Base-by-base conservation (phyloP, 2,888 invertebrate genomes). In the Lasius platythorax region DNA sequence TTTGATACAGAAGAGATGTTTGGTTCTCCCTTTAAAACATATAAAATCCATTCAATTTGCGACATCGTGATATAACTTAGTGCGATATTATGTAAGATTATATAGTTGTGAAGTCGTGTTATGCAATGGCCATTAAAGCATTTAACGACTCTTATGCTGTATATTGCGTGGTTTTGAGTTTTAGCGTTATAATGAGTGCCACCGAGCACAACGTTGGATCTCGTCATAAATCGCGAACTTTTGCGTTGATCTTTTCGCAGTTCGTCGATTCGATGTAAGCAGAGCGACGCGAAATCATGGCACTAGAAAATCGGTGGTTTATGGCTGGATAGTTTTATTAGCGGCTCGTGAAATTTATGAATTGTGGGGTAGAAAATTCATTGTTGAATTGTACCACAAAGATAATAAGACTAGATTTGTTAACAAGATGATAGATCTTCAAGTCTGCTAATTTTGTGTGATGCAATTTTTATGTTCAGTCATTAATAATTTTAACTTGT, bases 121-220 rank as follows among this genome's bases (percentile, higher is more conserved):
- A 74, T 86, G 86, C 73, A 90, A 90, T 82, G 67, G 67, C 68
- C 53, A 89, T 90, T 90, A 88, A 88, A 82, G 84, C 84, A 73
- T 84, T 87, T 88, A 90, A 90, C 84, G 79, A 84, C 72, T 86
- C 63, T 87, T 85, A 86, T 73, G 73, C 82, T 67, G 85, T 64
- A 78, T 81, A 86, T 88, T 86, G 74, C 82, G 67, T 53, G 78
- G 82, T 87, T 89, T 89, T 89, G 40, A 76, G 70, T 79, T 85
- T 82, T 64, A 84, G 68, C 63, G n/a, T 73, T 70, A 82, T 82
- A 82, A 83, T 73, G 53, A 43, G 72, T 46, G 50, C 50, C 43
- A 63, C n/a, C 61, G 72, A 68, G 53, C 72, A 67, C 23, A 30
- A n/a, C 46, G n/a, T 53, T 18, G 61, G 12, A 72, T 40, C 50